Evolutionary conservation across 1,140 invertebrate genomes (phyloP), one percentile per base, ranked within the genome.

Genomic region (Drusus annulatus): DNA sequence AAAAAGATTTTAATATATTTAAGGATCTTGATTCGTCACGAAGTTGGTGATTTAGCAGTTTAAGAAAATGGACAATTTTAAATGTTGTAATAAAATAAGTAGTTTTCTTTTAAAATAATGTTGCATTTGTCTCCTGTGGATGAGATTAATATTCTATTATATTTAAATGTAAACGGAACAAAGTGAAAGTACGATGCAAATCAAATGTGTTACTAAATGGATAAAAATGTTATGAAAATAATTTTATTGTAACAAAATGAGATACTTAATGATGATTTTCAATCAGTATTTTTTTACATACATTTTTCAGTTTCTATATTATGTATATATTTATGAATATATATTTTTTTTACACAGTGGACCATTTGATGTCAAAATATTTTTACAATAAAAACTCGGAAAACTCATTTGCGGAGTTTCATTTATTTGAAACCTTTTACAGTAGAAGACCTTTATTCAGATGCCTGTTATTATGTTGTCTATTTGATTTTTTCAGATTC

Each of bases 331-430:
- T 83, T 83, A 81, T 80, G 78, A 79, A 81, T 74, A 83, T 83
- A 83, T 83, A 83, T 83, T 80, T 83, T 83, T 83, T 83, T 83
- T 83, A 83, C 82, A 81, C 78, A 78, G 79, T 80, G 82, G 82
- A 83, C 82, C 78, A 83, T 83, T 83, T 78, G 80, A 83, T 81
- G 82, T 83, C 82, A 51, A 83, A 83, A 76, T 83, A 83, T 83
- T 83, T 83, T 83, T 83, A 51, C 82, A 83, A 83, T 83, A 75
- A 83, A 80, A 83, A 60, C 65, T 56, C 71, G 10, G 73, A 79
- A 80, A 77, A 79, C 60, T 52, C 52, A 74, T 31, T 73, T 21
- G 17, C 8, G 4, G 15, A 36, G 45, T 81, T 52, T 75, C 45
- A 62, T 79, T 65, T 76, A 28, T 79, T 50, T 19, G 19, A 69